These are phyloP conservation scores for Pampusana beccarii DNA, from an alignment of 2,113 vertebrate species.

Conservation along the genomic window DNA sequence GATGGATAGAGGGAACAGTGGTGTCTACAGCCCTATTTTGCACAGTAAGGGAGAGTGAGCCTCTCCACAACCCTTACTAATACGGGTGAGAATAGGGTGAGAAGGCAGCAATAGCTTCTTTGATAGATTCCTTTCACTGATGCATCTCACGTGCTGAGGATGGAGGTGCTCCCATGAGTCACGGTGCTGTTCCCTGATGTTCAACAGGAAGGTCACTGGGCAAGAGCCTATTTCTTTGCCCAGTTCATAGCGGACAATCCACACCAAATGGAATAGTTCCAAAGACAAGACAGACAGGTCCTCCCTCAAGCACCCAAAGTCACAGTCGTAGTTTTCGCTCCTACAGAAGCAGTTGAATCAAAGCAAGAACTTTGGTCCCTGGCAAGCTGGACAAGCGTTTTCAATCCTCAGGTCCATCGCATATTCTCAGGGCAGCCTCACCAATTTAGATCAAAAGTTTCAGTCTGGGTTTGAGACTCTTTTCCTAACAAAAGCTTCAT, in stretches of 20 bases:
- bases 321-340: background rate
- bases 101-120: background rate
- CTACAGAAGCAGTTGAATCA: background rate
- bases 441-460: background rate
- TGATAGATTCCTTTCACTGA: background rate
- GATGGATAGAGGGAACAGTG: background rate
- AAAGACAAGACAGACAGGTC: background rate
- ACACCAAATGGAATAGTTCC: background rate
- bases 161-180: too few relatives aligned
- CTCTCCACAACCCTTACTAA: background rate
- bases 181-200: background rate
- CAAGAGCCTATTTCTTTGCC: background rate
- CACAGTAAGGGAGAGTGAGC: too few relatives aligned
- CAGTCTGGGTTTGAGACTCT: background rate
- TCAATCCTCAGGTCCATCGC: fast-evolving
- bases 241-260: background rate
- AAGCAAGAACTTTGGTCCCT: background rate
- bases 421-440: background rate
- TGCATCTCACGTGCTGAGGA: background rate
- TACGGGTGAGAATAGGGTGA: background rate
- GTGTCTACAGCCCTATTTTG: too few relatives aligned
- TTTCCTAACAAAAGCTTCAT: background rate
- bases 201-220: background rate
- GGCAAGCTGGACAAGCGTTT: background rate
- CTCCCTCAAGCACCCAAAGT: background rate